Evolutionary conservation across 2,888 invertebrate genomes (phyloP).

Genomic region (Gasteruption jaculator): DNA sequence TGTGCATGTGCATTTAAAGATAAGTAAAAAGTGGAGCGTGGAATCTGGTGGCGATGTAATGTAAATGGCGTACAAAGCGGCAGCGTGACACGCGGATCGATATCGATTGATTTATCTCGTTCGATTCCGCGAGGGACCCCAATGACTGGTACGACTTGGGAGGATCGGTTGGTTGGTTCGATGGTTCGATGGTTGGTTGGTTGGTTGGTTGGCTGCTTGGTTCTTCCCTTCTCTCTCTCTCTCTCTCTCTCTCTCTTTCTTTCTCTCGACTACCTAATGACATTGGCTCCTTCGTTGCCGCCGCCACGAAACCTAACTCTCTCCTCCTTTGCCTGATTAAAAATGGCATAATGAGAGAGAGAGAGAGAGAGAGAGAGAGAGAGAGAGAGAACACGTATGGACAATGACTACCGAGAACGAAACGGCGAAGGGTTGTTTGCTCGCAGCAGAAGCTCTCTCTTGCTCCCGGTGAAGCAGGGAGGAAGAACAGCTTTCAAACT

Average conservation of each 20-base stretch:
- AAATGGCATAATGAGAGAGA: constrained; percentile 49
- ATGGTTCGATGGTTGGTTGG: too few relatives aligned
- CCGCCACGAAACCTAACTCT: too few relatives aligned
- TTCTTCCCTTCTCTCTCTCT: constrained; percentile 21
- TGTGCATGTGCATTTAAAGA: too few relatives aligned
- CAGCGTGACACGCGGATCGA: constrained; percentile 35
- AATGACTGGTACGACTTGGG: constrained; percentile 29
- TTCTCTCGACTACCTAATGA: constrained; percentile 29
- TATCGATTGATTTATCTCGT: constrained; percentile 48
- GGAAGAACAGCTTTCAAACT: too few relatives aligned
- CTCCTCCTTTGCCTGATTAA: constrained; percentile 43
- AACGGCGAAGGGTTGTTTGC: constrained; percentile 3
- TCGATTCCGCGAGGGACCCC: constrained; percentile 29
- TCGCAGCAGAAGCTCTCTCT: constrained; percentile 4
- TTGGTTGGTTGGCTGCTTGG: too few relatives aligned
- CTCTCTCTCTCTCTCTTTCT: constrained; percentile 20
- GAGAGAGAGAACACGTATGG: constrained; percentile 34
- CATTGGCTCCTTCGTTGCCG: constrained; percentile 28
- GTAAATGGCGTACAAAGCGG: constrained; percentile 11
- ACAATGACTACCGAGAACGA: constrained; percentile 40
- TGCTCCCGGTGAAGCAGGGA: too few relatives aligned
- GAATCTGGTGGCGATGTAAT: constrained; percentile 10
- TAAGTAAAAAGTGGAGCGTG: too few relatives aligned
- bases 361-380: too few relatives aligned
- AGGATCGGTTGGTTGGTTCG: too few relatives aligned